A percentile compares a stretch with the other conserved stretches of the same genome.
Conservation (phyloP, 1,140 invertebrate genomes). For the Drosophila arawakana region DNA sequence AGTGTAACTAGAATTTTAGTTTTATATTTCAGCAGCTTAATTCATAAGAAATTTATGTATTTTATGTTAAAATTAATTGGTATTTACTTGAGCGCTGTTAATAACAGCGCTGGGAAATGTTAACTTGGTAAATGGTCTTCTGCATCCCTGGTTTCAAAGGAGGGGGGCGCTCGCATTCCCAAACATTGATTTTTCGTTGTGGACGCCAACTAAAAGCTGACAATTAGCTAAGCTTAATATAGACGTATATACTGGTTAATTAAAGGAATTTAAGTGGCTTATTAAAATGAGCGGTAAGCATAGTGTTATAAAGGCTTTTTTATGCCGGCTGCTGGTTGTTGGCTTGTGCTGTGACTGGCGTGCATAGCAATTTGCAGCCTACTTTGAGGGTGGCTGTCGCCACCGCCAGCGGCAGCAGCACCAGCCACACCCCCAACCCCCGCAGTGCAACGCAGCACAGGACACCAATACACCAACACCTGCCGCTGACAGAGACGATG, state of each 20-base stretch:
- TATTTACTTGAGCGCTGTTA: constrained; percentile 19
- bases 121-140: neutral
- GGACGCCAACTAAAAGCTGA: constrained; percentile 37
- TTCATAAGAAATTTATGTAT: neutral
- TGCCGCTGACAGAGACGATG: constrained; percentile 42
- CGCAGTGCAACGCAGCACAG: too few species aligned
- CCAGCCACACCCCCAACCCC: neutral
- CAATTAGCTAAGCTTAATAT: constrained; percentile 28
- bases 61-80: neutral
- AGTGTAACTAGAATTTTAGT: too few species aligned
- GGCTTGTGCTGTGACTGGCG: neutral
- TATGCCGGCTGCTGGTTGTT: neutral
- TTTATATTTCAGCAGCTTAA: too few species aligned
- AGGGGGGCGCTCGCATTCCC: constrained; percentile 53
- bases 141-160: constrained; percentile 43
- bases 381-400: constrained; percentile 44
- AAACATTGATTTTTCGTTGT: constrained; percentile 57
- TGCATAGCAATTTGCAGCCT: constrained; percentile 50
- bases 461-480: constrained; percentile 6
- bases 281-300: constrained; percentile 49
- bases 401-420: constrained; percentile 13
- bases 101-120: constrained; percentile 25
- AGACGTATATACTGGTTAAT: constrained; percentile 14
- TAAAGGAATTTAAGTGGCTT: constrained; percentile 20
- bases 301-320: neutral